Percentiles rank a stretch among this genome's conserved stretches.
Conservation (phyloP, 2,113 vertebrate species). For the Alethe castanea region DNA sequence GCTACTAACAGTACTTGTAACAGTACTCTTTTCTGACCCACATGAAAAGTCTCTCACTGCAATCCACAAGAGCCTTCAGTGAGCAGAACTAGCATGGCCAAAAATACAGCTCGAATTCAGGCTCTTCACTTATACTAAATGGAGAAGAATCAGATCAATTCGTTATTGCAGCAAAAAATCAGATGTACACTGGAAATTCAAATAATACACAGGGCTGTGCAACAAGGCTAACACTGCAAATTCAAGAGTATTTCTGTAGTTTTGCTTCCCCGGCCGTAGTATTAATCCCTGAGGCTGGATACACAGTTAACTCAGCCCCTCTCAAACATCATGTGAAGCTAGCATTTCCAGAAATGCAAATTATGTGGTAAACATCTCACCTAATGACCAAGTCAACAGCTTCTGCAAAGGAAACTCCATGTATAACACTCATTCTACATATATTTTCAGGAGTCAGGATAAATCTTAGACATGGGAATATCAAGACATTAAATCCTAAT, state of each 20-base stretch:
- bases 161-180: not conserved
- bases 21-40: not conserved
- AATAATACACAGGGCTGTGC: not conserved
- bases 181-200: not conserved
- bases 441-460: not conserved
- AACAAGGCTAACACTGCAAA: not conserved
- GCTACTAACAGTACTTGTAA: rapidly evolving
- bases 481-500: not conserved
- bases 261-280: not conserved
- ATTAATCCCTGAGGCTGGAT: not conserved
- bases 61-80: not conserved
- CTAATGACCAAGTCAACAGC: not conserved
- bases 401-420: not conserved
- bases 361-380: not conserved
- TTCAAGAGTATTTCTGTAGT: not conserved
- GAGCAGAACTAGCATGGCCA: not conserved
- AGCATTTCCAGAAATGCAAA: not conserved
- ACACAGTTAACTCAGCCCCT: not conserved
- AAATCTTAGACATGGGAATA: not conserved
- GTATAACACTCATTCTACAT: not conserved
- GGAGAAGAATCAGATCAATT: not conserved
- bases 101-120: not conserved
- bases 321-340: not conserved
- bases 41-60: not conserved
- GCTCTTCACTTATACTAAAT: not conserved